phyloP scores from a whole-genome alignment of 2,888 invertebrate genomes.

The Tipula unca region DNA sequence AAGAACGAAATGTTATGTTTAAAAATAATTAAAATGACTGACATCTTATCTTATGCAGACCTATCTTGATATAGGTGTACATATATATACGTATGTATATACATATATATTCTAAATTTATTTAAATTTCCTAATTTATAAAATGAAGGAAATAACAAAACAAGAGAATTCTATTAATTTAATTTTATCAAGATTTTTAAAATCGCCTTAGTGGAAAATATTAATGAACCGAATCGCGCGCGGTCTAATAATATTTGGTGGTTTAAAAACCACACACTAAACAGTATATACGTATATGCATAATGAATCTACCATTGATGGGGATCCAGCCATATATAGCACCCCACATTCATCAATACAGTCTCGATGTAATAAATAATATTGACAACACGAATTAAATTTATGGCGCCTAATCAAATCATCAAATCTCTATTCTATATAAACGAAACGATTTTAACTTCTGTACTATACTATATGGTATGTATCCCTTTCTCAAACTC shows the following conservation, averaged over 20 bases:
- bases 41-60: not conserved
- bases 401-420: slow-evolving; percentile 8
- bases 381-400: not conserved
- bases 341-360: not conserved
- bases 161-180: not conserved
- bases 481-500: not conserved
- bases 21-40: not conserved
- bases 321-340: too few relatives aligned
- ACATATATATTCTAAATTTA: not conserved
- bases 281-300: not conserved
- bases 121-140: not conserved
- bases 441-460: not conserved
- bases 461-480: not conserved
- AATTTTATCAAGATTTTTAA: not conserved
- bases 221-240: not conserved
- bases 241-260: not conserved
- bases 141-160: not conserved
- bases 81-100: not conserved
- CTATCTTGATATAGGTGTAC: too few relatives aligned
- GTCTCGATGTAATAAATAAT: not conserved
- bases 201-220: not conserved
- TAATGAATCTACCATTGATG: too few relatives aligned
- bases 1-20: not conserved
- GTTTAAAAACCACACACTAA: not conserved
- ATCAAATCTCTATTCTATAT: not conserved